These are phyloP conservation scores for Gymnoscelis rufifasciata DNA, from an alignment of 2,888 invertebrate genomes.

Conservation along the genomic window DNA sequence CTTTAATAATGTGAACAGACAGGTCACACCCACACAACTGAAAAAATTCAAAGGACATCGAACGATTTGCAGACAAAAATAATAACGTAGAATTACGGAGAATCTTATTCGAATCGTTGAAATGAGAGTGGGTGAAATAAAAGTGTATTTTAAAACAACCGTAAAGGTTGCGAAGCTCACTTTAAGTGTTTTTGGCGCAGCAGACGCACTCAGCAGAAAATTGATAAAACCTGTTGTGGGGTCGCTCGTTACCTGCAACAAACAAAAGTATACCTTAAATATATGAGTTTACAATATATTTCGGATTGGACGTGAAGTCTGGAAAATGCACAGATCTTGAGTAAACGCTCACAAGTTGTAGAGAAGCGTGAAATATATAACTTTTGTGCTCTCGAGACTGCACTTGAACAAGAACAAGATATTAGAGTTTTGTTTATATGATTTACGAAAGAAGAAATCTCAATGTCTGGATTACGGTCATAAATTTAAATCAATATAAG, in stretches of 20 bases:
- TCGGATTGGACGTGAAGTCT: constrained; percentile 49
- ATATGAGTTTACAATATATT: constrained; percentile 31
- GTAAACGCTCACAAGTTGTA: constrained; percentile 57
- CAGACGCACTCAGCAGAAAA: constrained; percentile 74
- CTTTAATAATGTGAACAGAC: constrained; percentile 21
- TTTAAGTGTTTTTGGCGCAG: constrained; percentile 65
- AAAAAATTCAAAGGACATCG: constrained; percentile 27
- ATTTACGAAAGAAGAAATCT: too few species aligned
- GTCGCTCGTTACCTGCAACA: constrained; percentile 45
- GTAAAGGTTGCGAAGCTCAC: constrained; percentile 48
- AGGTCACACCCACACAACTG: constrained; percentile 19
- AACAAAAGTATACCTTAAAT: constrained; percentile 39
- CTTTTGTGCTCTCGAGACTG: constrained; percentile 38
- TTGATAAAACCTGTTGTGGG: constrained; percentile 75
- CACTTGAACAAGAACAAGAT: constrained; percentile 48
- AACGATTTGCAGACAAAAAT: constrained; percentile 17
- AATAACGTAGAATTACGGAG: constrained; percentile 10
- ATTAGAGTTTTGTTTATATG: constrained; percentile 36
- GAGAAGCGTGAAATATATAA: constrained; percentile 53
- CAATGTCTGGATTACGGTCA: neutral
- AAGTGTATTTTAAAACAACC: constrained; percentile 40
- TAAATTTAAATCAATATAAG: too few species aligned
- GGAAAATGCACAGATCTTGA: constrained; percentile 60
- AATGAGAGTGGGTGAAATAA: constrained; percentile 22
- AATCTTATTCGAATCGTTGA: constrained; percentile 17